These are phyloP conservation scores for Abrostola tripartita DNA, from an alignment of 2,888 invertebrate species.

Conservation along the genomic window DNA sequence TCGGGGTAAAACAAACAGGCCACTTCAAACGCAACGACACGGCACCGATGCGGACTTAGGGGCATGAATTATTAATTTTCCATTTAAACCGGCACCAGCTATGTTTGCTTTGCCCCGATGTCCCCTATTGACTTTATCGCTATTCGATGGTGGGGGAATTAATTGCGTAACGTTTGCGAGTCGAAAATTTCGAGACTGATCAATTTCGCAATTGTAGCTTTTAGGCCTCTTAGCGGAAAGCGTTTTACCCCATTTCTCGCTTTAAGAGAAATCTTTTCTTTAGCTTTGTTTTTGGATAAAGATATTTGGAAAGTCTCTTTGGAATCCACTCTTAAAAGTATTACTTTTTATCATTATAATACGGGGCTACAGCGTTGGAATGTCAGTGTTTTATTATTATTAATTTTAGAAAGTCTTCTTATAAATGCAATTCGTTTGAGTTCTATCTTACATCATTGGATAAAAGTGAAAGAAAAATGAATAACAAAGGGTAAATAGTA, in stretches of 20 bases:
- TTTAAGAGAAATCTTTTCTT: conserved; percentile 24
- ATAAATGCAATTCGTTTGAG: no score
- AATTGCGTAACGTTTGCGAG: conserved; percentile 57
- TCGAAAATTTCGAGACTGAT: conserved; percentile 50
- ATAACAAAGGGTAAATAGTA: no score
- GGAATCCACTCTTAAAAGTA: conserved; percentile 9
- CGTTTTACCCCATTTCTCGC: conserved; percentile 5
- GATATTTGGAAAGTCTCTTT: conserved; percentile 18
- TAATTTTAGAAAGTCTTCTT: no score
- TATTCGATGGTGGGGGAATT: conserved; percentile 60
- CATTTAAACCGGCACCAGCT: conserved; percentile 63
- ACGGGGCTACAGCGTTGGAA: no score
- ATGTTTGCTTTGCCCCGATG: conserved; percentile 64
- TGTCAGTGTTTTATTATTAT: no score
- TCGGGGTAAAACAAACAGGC: conserved; percentile 50
- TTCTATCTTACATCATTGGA: no score
- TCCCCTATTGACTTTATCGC: conserved; percentile 69
- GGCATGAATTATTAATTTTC: conserved; percentile 72
- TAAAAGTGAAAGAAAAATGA: no score
- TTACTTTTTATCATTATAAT: neutral
- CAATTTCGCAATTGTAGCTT: conserved; percentile 48
- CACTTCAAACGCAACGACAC: conserved; percentile 54
- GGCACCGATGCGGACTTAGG: conserved; percentile 52
- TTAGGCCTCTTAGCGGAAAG: conserved; percentile 34
- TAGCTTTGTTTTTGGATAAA: conserved; percentile 19